Evolutionary conservation across 2,113 vertebrate genomes (phyloP).

Genomic region (Oreotrochilus melanogaster): DNA sequence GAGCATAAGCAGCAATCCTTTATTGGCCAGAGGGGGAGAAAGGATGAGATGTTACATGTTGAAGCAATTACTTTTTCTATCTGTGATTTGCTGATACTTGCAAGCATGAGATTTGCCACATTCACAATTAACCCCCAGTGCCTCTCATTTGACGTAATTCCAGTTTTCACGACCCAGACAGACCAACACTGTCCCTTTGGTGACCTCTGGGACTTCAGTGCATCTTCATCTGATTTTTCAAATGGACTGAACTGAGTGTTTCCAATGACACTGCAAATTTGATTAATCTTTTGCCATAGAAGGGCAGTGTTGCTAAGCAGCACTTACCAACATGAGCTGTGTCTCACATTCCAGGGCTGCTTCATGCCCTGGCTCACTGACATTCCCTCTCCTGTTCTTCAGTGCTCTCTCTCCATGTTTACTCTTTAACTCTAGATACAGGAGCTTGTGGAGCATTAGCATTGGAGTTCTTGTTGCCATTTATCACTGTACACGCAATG

Average conservation of each 20-base stretch:
- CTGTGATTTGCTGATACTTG: neutral
- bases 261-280: slow-evolving; percentile 38
- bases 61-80: neutral
- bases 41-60: neutral
- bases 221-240: slow-evolving; percentile 13
- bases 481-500: rapidly evolving
- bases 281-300: slow-evolving; percentile 15
- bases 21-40: neutral
- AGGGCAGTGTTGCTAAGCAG: slow-evolving; percentile 74
- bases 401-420: rapidly evolving
- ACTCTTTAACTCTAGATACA: neutral
- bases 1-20: neutral
- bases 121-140: slow-evolving; percentile 23
- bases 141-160: slow-evolving; percentile 24
- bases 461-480: neutral
- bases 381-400: rapidly evolving
- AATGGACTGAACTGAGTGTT: neutral
- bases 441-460: rapidly evolving
- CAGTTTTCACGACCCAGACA: neutral
- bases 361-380: neutral
- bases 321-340: neutral
- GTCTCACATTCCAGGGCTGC: neutral
- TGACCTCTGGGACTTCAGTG: slow-evolving; percentile 14
- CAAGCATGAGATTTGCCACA: neutral
- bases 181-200: neutral